phyloP scores from a whole-genome alignment of 2,797 vertebrate species.

The Helarctos malayanus region DNA sequence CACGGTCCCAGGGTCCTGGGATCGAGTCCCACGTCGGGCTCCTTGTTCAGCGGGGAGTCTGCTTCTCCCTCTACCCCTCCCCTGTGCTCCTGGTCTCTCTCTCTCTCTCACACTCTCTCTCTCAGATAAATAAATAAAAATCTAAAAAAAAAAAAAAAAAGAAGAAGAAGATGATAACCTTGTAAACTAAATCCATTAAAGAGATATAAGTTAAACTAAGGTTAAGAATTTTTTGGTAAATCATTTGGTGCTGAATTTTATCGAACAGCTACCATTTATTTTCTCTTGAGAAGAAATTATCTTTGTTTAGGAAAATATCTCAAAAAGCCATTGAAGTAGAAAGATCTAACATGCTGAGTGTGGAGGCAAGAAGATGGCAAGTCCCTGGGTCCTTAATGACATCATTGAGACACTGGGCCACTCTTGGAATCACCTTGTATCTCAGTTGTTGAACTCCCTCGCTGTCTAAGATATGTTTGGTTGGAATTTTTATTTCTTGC shows the following conservation, averaged over 20 bases:
- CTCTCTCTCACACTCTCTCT: too few species aligned
- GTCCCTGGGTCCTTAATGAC: background rate
- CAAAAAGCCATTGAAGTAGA: background rate
- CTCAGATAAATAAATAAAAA: too few species aligned
- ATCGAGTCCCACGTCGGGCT: too few species aligned
- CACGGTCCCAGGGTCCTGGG: too few species aligned
- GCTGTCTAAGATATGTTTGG: background rate
- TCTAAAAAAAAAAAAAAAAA: too few species aligned
- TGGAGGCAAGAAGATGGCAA: background rate
- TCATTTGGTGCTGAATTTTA: background rate
- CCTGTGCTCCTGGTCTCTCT: too few species aligned
- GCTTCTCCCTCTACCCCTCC: too few species aligned
- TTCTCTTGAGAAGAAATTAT: background rate
- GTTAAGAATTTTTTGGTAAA: background rate
- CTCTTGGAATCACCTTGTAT: background rate
- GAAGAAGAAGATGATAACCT: background rate
- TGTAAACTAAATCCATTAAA: background rate
- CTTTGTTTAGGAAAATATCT: background rate
- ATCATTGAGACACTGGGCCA: too few species aligned
- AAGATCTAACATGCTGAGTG: background rate
- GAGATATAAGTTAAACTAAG: background rate
- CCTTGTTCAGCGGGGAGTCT: too few species aligned
- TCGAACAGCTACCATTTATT: background rate
- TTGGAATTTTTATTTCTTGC: background rate
- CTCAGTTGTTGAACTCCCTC: background rate